Evolutionary conservation across 2,888 invertebrate genomes (phyloP), one percentile per base, ranked within the genome.

Genomic region (Tuta absoluta): DNA sequence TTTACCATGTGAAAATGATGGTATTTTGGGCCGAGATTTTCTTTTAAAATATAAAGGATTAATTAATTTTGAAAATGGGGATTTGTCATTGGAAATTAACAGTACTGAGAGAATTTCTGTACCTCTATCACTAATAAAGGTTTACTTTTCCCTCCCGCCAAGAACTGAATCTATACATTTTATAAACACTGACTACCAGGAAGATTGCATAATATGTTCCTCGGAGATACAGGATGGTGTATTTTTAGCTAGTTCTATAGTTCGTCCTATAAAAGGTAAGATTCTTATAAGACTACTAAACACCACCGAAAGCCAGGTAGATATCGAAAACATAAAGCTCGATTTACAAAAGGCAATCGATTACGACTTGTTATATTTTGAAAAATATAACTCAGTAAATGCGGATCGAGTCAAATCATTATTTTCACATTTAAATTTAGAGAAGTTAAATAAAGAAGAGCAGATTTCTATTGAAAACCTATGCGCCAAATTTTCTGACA

Each of bases 401-500:
- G 24, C 63, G 23, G 21, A 56, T 12, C 3, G 33, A 8, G 33
- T 33, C 8, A 33, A 33, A 33, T 7, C 3, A 8, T 33, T 33
- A 33, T 33, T 33, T 33, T n/a, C 41, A 58, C 41, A 68, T 59
- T 65, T 68, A 48, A 57, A 62, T n/a, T n/a, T n/a, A n/a, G n/a
- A n/a, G n/a, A n/a, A n/a, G n/a, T n/a, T n/a, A n/a, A n/a, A n/a
- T n/a, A 45, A 14, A 51, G 63, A 65, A 8, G 66, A 68, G 62
- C 17, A 57, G 51, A 49, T 23, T 1, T 51, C 37, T 24, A 64
- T 67, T 24, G 62, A 62, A 14, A 58, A 38, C 11, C 51, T 65
- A 17, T 65, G 64, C 53, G 63, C 67, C 0, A 64, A 67, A 58
- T 59, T 63, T 62, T 37, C 65, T 7, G 65, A 67, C 24, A 53